A percentile compares a stretch with the other conserved stretches of the same genome.
These are phyloP conservation scores for Drosophila birchii DNA, from an alignment of 2,888 invertebrate species.

Conservation along the genomic window DNA sequence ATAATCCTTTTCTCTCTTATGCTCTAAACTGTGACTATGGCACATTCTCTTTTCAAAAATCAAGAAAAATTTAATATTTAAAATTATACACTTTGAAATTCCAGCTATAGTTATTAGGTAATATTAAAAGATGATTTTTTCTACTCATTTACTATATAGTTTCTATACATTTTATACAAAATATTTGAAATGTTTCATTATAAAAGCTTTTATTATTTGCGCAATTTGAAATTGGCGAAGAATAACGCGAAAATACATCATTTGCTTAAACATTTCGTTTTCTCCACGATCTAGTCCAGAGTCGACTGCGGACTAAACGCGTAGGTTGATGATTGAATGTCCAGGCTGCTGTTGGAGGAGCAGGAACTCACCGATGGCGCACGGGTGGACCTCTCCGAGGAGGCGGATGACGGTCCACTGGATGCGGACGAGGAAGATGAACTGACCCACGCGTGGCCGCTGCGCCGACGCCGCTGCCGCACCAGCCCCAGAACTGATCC, in stretches of 20 bases:
- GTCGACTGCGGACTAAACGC: slow-evolving; percentile 55
- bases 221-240: not conserved
- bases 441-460: slow-evolving; percentile 68
- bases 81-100: not conserved
- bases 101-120: not conserved
- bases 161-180: not conserved
- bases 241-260: not conserved
- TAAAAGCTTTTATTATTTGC: not conserved
- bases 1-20: too few species aligned
- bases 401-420: slow-evolving; percentile 63
- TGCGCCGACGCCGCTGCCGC: slow-evolving; percentile 64
- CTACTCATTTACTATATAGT: not conserved
- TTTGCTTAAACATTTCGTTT: not conserved
- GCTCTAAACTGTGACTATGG: not conserved
- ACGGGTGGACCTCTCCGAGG: slow-evolving; percentile 69
- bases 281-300: slow-evolving; percentile 42
- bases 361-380: slow-evolving; percentile 70
- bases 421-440: slow-evolving; percentile 57
- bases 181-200: not conserved
- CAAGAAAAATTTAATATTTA: not conserved
- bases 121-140: not conserved
- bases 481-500: slow-evolving; percentile 79
- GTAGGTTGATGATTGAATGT: slow-evolving; percentile 59
- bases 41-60: not conserved
- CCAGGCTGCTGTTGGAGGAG: slow-evolving; percentile 66